Base-by-base conservation (phyloP, 2,888 invertebrate genomes). In the Mythimna vitellina region DNA sequence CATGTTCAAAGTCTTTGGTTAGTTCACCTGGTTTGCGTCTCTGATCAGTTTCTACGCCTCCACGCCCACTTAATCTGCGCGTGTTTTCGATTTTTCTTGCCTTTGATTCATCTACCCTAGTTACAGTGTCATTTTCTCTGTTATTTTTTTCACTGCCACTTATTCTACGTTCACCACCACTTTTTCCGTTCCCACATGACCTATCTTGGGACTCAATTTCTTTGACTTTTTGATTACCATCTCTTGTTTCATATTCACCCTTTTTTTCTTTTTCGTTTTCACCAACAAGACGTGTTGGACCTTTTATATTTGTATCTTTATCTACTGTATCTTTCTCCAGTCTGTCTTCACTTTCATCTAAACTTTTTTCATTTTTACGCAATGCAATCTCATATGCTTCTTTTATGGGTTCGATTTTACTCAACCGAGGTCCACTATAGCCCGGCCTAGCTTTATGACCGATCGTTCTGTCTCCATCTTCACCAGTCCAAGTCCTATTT, bases 251-350 rank as follows among this genome's bases (percentile, higher is more conserved):
- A 32, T 38, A 12, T 14, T 71, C 46, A 38, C 3, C 53, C 10
- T 49, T 32, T 6, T 22, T 65, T n/a, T 49, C 70, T 49, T 46
- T 35, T 6, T 46, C 20, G 5, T 8, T 65, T 68, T 69, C 67
- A 4, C 4, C 20, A 38, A 51, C 35, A 25, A 9, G 49, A n/a
- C 35, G 17, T 46, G 7, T 46, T 22, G 22, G 5, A 42, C 0
- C 14, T 46, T 66, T 20, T 12, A 22, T 14, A 6, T 7, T 3
- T 67, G 14, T 10, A 14, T 56, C 25, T 69, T 42, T 49, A 49
- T 57, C 57, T 49, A 14, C 20, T 38, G 1, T 56, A 29, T 62
- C 14, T 66, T 63, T 58, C 49, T 35, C 42, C 22, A 4, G 22
- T 53, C 1, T 64, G 9, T 25, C 22, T 35, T 25, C 8, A 29